Evolutionary conservation across 35 echinoderm and acorn worm genomes (phyloP), one percentile per base, ranked within the genome.

Genomic region (Apostichopus japonicus): DNA sequence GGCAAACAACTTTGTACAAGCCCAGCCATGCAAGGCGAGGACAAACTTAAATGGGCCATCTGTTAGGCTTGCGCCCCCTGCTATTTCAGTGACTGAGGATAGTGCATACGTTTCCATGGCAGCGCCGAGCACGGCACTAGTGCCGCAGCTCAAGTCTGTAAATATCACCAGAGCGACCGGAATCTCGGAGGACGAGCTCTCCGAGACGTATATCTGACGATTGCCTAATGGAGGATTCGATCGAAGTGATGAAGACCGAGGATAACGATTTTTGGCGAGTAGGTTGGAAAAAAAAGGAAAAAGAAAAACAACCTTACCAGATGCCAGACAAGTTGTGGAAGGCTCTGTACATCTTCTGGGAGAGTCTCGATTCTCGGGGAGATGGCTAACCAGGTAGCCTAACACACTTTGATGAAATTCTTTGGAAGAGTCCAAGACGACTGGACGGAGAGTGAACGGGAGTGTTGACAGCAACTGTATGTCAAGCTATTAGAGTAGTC

Each of bases 121-220:
- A 27, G 88, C 87, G 0, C 80, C 95, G 5, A 95, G 92, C 27
- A 79, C 93, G 0, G 78, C 84, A 17, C 70, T 80, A 61, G 65
- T 80, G 77, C 75, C 88, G 61, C 78, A 83, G 13, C 89, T 94
- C 56, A 93, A 94, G 13, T 71, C 89, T 23, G 80, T 78, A 33
- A 83, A 88, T 25, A 83, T 94, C 24, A 87, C 87, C 19, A 93
- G 93, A 52, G 92, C 86, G 13, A 93, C 97, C 1, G 93, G 86
- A 16, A 87, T 90, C 56, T 95, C 95, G 24, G 97, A 99, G 57
- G 97, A 99, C 24, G 97, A 99, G 65, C 87, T 99, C 5, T 99
- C 97, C 53, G 97, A 99, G 70, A 96, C 97, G 57, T 99, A 99
- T 80, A 96, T 99, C 58, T 99, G 93, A 98, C 10, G 76, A 89